A percentile compares a stretch with the other conserved stretches of the same genome.
These are phyloP conservation scores for Hipposideros larvatus DNA, from an alignment of 2,797 vertebrate species.

Conservation along the genomic window DNA sequence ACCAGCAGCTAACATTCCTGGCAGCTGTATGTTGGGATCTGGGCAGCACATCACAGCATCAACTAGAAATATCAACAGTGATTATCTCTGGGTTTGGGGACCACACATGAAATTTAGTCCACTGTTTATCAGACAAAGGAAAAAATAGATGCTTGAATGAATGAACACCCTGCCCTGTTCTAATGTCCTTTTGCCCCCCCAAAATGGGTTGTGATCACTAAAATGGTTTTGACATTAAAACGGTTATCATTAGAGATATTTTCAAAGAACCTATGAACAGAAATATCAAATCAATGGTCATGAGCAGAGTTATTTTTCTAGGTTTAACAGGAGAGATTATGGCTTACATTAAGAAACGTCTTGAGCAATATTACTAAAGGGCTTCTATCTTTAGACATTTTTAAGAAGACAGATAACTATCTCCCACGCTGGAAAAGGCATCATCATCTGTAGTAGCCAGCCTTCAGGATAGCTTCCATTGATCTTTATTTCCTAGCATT, in stretches of 20 bases:
- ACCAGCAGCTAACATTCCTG: background rate
- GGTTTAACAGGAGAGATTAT: background rate
- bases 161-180: background rate
- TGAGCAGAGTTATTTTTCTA: background rate
- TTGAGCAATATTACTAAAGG: background rate
- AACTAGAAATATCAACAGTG: constrained; percentile 27
- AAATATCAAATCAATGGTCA: background rate
- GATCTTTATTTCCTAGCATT: background rate
- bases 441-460: background rate
- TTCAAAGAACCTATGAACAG: background rate
- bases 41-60: background rate
- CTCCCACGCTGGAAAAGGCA: background rate
- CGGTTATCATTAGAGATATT: background rate
- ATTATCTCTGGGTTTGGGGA: background rate
- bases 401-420: background rate
- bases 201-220: constrained; percentile 7
- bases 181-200: background rate
- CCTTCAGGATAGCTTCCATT: background rate
- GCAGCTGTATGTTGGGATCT: background rate
- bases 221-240: background rate
- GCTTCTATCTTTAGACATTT: background rate
- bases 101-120: background rate
- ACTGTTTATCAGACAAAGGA: background rate
- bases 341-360: constrained; percentile 30
- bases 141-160: background rate